phyloP scores from a whole-genome alignment of 1,140 invertebrate genomes.

The Drosophila kohkoa region DNA sequence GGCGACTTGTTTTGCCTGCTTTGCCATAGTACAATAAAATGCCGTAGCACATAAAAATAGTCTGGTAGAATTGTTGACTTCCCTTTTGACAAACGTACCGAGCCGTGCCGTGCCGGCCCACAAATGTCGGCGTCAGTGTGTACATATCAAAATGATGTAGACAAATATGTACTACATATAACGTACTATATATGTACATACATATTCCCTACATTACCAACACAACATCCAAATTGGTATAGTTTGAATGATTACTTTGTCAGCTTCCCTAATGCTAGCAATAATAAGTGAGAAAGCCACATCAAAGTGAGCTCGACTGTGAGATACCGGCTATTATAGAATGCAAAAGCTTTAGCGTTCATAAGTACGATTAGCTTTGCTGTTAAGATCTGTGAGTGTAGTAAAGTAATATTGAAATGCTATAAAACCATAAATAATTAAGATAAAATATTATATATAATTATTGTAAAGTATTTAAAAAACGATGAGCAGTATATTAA shows the following conservation, averaged over 20 bases:
- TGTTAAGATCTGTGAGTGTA: no score
- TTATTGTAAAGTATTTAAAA: no score
- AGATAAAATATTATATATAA: no score
- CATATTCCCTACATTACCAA: constrained; percentile 7
- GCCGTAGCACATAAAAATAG: constrained; percentile 48
- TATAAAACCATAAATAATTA: no score
- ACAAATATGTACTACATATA: constrained; percentile 9
- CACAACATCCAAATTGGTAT: constrained; percentile 19
- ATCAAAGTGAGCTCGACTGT: no score
- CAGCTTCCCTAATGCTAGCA: background rate
- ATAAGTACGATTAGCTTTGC: no score
- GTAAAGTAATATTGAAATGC: no score
- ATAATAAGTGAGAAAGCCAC: background rate
- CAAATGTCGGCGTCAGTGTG: constrained; percentile 41
- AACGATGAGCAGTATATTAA: no score
- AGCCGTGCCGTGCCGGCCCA: constrained; percentile 27
- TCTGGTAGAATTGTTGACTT: constrained; percentile 56
- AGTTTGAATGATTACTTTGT: constrained; percentile 2
- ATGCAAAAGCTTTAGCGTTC: no score
- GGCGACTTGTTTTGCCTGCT: constrained; percentile 52
- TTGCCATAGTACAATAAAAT: constrained; percentile 17
- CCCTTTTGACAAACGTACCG: constrained; percentile 41
- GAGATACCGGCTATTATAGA: no score
- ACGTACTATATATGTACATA: background rate
- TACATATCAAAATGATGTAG: constrained; percentile 32